phyloP scores from a whole-genome alignment of 2,113 vertebrate genomes.

The Neolamprologus sp. region DNA sequence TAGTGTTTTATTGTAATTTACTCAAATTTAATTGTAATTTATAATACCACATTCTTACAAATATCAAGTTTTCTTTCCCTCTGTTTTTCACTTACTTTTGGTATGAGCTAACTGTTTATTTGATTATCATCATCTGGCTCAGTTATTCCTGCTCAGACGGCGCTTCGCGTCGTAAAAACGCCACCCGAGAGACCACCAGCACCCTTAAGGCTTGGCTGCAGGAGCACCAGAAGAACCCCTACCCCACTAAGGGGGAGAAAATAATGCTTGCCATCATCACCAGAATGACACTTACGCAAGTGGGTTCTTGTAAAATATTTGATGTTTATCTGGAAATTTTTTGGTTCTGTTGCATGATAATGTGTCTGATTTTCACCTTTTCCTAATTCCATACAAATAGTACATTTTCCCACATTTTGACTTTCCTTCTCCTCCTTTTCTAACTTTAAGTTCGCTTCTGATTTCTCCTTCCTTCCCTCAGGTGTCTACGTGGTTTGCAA shows the following conservation, averaged over 20 bases:
- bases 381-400: background rate
- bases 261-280: slow-evolving; percentile 88
- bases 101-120: background rate
- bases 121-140: background rate
- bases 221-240: slow-evolving; percentile 85
- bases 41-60: background rate
- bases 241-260: slow-evolving; percentile 85
- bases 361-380: background rate
- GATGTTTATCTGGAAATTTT: fast-evolving
- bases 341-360: background rate
- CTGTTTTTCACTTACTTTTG: background rate
- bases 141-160: slow-evolving; percentile 88
- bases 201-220: slow-evolving; percentile 90
- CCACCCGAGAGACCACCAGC: slow-evolving; percentile 92
- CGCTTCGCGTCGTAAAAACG: slow-evolving; percentile 88
- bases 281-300: slow-evolving; percentile 86
- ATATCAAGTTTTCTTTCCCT: fast-evolving
- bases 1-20: background rate
- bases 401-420: background rate
- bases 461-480: background rate
- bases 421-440: background rate
- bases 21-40: background rate
- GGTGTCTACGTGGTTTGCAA: slow-evolving; percentile 91
- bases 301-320: background rate
- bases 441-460: background rate